Conservation (phyloP, 2,888 invertebrate genomes). For the Strigamia crassipes region DNA sequence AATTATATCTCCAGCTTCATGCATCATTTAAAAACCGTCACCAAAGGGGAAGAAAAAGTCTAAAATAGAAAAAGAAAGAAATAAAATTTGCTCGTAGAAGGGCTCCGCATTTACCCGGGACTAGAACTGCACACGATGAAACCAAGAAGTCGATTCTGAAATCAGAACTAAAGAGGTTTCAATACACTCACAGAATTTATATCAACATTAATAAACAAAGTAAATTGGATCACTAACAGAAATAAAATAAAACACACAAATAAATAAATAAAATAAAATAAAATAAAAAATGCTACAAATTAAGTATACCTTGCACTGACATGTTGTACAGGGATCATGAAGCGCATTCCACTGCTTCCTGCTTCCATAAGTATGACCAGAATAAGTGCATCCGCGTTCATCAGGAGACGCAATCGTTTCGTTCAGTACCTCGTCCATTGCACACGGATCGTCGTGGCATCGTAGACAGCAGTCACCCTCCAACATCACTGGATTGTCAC, state of each 20-base stretch:
- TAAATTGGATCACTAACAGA: neutral
- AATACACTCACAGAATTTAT: neutral
- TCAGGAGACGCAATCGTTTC: slow-evolving; percentile 55
- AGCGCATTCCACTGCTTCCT: slow-evolving; percentile 67
- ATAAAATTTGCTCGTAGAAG: neutral
- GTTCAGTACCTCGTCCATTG: slow-evolving; percentile 29
- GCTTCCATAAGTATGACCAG: slow-evolving; percentile 66
- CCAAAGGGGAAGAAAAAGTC: slow-evolving; percentile 17
- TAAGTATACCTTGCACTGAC: slow-evolving; percentile 71
- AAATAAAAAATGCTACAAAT: neutral
- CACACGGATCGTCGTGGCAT: slow-evolving; percentile 68
- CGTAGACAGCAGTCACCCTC: slow-evolving; percentile 74
- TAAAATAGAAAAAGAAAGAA: neutral
- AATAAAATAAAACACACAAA: slow-evolving; percentile 36
- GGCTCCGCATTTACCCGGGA: slow-evolving; percentile 29
- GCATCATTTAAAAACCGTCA: slow-evolving; percentile 31
- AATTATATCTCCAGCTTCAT: neutral
- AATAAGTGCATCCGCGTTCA: slow-evolving; percentile 67
- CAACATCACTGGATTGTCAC: slow-evolving; percentile 67
- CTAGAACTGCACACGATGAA: neutral
- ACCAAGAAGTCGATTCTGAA: slow-evolving; percentile 2
- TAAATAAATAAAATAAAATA: too few relatives aligned
- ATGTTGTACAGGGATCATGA: slow-evolving; percentile 71
- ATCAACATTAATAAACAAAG: neutral
- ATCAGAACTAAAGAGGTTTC: slow-evolving; percentile 6